These are phyloP conservation scores for Didymodactylos carnosus DNA, from an alignment of 2,888 invertebrate genomes.

Conservation along the genomic window DNA sequence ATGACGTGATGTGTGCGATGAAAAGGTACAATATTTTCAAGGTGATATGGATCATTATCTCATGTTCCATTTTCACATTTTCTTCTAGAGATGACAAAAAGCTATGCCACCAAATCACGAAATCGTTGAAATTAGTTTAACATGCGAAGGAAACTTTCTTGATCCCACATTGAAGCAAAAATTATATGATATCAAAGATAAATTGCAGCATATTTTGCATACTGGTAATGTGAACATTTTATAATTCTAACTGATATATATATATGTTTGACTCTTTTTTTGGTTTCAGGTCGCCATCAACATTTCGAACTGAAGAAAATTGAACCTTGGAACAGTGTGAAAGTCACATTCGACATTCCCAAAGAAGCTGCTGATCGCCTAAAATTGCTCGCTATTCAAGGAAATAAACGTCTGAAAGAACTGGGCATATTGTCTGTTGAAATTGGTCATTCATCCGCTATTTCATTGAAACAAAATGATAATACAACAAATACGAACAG, in stretches of 20 bases:
- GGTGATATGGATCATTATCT: too few relatives aligned
- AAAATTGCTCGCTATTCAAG: constrained; percentile 71
- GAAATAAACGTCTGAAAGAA: constrained; percentile 59
- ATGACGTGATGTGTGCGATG: too few relatives aligned
- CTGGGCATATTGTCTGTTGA: constrained; percentile 85
- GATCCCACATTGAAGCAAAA: constrained; percentile 66
- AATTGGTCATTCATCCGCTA: constrained; percentile 37
- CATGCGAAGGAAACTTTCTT: constrained; percentile 70
- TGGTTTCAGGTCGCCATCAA: constrained; percentile 20
- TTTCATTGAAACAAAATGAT: not conserved
- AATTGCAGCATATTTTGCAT: constrained; percentile 55
- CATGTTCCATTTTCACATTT: too few relatives aligned
- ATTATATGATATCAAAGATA: constrained; percentile 55
- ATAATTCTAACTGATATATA: not conserved
- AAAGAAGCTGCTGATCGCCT: constrained; percentile 77
- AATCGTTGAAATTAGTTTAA: constrained; percentile 57
- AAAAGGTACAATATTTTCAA: too few relatives aligned
- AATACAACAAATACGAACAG: not conserved
- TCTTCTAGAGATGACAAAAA: too few relatives aligned
- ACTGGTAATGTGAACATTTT: constrained; percentile 43
- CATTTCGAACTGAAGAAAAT: constrained; percentile 53
- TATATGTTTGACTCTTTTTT: constrained; percentile 25
- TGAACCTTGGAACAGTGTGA: constrained; percentile 95
- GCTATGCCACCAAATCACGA: constrained; percentile 25
- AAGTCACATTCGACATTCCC: constrained; percentile 89